These are phyloP conservation scores for Callorhinus ursinus DNA, from an alignment of 2,113 vertebrate genomes.

Conservation along the genomic window DNA sequence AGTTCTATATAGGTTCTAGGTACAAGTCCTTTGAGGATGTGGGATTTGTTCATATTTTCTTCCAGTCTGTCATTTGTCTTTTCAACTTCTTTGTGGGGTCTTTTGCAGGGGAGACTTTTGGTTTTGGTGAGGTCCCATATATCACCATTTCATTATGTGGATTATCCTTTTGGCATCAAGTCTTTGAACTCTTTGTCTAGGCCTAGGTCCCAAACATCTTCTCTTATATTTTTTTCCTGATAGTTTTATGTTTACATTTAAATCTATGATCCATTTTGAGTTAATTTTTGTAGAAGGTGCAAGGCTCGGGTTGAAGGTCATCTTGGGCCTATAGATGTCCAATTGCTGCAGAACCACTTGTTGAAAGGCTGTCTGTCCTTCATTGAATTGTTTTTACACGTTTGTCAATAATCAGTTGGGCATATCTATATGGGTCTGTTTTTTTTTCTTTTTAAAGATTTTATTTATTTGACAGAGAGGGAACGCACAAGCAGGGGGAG, in stretches of 20 bases:
- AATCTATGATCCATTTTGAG: not conserved
- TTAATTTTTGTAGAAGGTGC: not conserved
- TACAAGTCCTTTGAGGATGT: not conserved
- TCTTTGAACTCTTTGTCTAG: not conserved
- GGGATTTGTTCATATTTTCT: not conserved
- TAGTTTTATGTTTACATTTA: not conserved
- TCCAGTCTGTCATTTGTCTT: not conserved
- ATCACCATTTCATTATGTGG: not conserved
- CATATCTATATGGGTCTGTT: not conserved
- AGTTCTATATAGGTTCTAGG: not conserved
- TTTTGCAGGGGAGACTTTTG: not conserved
- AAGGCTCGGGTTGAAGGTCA: not conserved
- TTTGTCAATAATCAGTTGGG: not conserved
- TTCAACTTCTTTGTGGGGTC: not conserved
- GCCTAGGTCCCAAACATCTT: not conserved
- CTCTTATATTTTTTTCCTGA: not conserved
- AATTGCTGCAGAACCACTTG: not conserved
- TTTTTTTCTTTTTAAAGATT: not conserved
- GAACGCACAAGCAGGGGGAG: not conserved
- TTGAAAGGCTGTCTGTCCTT: not conserved
- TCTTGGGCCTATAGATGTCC: not conserved
- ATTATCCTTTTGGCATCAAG: not conserved
- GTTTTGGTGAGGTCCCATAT: not conserved
- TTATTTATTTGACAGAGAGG: not conserved
- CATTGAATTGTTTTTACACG: not conserved